Percentiles rank a stretch among this genome's conserved stretches.
Conservation (phyloP, 1,140 invertebrate species). For the Polypedilum pembai region DNA sequence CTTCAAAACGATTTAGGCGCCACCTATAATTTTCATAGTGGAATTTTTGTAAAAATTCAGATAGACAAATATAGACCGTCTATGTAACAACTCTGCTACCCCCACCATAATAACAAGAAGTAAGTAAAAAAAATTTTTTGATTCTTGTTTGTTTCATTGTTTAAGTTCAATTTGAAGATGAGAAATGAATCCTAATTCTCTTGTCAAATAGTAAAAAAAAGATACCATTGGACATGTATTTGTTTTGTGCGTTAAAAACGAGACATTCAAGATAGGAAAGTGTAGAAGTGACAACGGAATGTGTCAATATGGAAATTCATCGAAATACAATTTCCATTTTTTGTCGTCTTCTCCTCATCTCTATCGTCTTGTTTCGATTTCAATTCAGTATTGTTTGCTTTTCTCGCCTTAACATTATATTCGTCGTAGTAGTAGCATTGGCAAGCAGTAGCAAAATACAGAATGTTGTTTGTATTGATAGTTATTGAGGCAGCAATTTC, state of each 20-base stretch:
- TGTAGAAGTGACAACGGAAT: not conserved
- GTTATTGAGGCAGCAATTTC: not conserved
- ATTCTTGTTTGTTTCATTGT: no score
- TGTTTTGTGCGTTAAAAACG: not conserved
- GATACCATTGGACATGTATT: not conserved
- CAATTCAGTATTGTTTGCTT: not conserved
- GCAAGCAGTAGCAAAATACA: no score
- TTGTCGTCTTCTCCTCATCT: not conserved
- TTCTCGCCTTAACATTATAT: not conserved
- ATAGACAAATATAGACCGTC: no score
- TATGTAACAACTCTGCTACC: no score
- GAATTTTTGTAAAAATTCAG: no score
- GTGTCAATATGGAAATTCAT: constrained; percentile 2
- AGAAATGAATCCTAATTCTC: constrained; percentile 1
- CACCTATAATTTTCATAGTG: no score
- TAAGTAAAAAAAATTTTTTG: not conserved
- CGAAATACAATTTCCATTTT: not conserved
- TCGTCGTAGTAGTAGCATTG: not conserved
- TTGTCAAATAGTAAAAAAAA: not conserved
- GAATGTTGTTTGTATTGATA: not conserved
- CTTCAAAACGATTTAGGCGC: no score
- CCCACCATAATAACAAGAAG: no score
- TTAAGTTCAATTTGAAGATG: not conserved
- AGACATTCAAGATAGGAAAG: not conserved
- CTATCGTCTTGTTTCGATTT: not conserved